phyloP scores from a whole-genome alignment of 1,140 invertebrate species.

The Cyrtorhinus lividipennis region DNA sequence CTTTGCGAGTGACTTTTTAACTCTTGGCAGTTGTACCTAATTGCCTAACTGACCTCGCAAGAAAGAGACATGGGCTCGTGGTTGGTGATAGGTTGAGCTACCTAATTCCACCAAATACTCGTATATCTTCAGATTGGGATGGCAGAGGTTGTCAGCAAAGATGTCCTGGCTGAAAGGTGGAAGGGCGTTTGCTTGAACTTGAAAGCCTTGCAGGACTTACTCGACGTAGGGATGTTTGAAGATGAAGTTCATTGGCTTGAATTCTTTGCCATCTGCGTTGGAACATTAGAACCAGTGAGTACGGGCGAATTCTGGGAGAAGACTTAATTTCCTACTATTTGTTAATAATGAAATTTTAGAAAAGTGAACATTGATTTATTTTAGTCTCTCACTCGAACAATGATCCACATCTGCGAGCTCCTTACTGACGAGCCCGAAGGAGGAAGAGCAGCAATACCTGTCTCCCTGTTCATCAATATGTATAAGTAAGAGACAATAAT shows the following conservation, averaged over 20 bases:
- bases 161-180: constrained; percentile 42
- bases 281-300: constrained; percentile 40
- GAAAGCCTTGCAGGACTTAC: constrained; percentile 38
- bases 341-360: too few species aligned
- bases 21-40: too few species aligned
- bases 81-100: too few species aligned
- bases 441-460: constrained; percentile 53
- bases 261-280: constrained; percentile 51
- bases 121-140: constrained; percentile 35
- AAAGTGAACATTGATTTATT: too few species aligned
- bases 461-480: constrained; percentile 26
- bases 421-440: constrained; percentile 68
- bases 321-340: too few species aligned
- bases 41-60: too few species aligned
- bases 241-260: constrained; percentile 36
- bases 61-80: too few species aligned
- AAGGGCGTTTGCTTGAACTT: constrained; percentile 44
- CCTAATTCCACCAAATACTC: too few species aligned
- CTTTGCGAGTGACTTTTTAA: too few species aligned
- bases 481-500: constrained; percentile 14
- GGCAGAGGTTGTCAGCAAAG: constrained; percentile 29
- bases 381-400: constrained; percentile 57
- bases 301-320: too few species aligned
- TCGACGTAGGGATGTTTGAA: constrained; percentile 43
- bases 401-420: constrained; percentile 66